These are phyloP conservation scores for Miniopterus natalensis DNA, from an alignment of 2,113 vertebrate genomes.

Conservation along the genomic window DNA sequence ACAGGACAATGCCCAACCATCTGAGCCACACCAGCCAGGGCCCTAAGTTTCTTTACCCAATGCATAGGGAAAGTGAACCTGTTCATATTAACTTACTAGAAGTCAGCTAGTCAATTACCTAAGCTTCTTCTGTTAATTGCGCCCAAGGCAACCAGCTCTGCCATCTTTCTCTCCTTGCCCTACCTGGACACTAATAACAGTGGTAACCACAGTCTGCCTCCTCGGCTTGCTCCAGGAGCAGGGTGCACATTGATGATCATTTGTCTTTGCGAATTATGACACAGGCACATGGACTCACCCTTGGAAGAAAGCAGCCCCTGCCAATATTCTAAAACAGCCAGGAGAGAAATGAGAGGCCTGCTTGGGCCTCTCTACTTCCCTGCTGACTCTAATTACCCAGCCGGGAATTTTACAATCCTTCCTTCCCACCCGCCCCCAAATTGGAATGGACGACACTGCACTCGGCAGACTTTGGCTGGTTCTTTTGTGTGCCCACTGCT, in stretches of 20 bases:
- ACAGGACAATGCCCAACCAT: too few species aligned
- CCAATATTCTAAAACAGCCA: slow-evolving; percentile 87
- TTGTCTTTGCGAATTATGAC: slow-evolving; percentile 88
- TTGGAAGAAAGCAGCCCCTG: slow-evolving; percentile 87
- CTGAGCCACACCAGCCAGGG: too few species aligned
- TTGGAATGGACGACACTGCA: slow-evolving; percentile 71
- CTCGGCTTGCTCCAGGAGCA: slow-evolving; percentile 81
- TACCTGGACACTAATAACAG: slow-evolving; percentile 78
- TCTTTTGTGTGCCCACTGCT: slow-evolving; percentile 86
- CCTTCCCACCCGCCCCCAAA: slow-evolving; percentile 58
- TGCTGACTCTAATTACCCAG: slow-evolving; percentile 91
- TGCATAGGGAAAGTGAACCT: not conserved
- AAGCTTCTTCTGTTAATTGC: not conserved
- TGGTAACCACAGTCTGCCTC: slow-evolving; percentile 79
- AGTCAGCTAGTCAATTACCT: not conserved
- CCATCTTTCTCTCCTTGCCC: slow-evolving; percentile 58
- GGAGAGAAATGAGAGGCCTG: slow-evolving; percentile 87
- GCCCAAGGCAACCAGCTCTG: not conserved
- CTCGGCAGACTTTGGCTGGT: slow-evolving; percentile 86
- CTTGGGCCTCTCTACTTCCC: slow-evolving; percentile 87
- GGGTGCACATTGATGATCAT: slow-evolving; percentile 84
- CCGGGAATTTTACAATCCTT: slow-evolving; percentile 88
- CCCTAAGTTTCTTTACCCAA: not conserved
- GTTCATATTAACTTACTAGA: slow-evolving; percentile 45
- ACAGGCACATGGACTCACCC: slow-evolving; percentile 85